Percentiles rank a stretch among this genome's conserved stretches.
Evolutionary conservation across 2,888 invertebrate species (phyloP).

Genomic region (Sphaerophoria taeniata): DNA sequence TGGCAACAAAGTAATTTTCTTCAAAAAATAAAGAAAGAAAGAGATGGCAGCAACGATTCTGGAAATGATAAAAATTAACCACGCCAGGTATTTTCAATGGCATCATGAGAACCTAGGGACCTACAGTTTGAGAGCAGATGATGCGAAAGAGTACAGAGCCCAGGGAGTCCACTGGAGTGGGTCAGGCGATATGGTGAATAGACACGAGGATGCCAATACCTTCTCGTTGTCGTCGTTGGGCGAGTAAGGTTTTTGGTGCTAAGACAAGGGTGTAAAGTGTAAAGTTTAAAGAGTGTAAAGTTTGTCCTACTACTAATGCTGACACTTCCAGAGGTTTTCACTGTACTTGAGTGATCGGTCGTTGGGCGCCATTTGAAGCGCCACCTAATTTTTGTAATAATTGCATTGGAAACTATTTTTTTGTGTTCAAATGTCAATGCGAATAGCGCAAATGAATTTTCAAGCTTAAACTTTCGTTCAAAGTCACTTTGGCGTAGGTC

Average conservation of each 20-base stretch:
- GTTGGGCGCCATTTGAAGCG: neutral
- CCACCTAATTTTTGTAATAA: no score
- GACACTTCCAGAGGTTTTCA: slow-evolving; percentile 20
- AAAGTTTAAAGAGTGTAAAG: neutral
- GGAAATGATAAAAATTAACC: slow-evolving; percentile 72
- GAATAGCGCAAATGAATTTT: neutral
- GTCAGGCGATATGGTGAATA: slow-evolving; percentile 62
- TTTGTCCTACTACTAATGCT: slow-evolving; percentile 31
- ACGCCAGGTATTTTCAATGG: slow-evolving; percentile 57
- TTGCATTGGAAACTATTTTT: no score
- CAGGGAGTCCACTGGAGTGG: slow-evolving; percentile 66
- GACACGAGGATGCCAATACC: slow-evolving; percentile 56
- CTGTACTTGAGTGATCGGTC: neutral
- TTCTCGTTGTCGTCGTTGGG: slow-evolving; percentile 6
- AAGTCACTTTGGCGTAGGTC: no score
- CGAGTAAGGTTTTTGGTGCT: slow-evolving; percentile 33
- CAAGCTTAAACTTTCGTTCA: no score
- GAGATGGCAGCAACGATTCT: slow-evolving; percentile 64
- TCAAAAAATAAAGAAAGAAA: neutral
- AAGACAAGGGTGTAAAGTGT: slow-evolving; percentile 23
- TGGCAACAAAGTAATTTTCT: slow-evolving; percentile 16
- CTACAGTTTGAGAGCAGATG: slow-evolving; percentile 28
- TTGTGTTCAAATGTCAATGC: no score
- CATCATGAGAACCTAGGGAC: slow-evolving; percentile 54
- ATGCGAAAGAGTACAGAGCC: slow-evolving; percentile 52